Conservation (phyloP, 2,888 invertebrate genomes). For the Charanyca ferruginea region DNA sequence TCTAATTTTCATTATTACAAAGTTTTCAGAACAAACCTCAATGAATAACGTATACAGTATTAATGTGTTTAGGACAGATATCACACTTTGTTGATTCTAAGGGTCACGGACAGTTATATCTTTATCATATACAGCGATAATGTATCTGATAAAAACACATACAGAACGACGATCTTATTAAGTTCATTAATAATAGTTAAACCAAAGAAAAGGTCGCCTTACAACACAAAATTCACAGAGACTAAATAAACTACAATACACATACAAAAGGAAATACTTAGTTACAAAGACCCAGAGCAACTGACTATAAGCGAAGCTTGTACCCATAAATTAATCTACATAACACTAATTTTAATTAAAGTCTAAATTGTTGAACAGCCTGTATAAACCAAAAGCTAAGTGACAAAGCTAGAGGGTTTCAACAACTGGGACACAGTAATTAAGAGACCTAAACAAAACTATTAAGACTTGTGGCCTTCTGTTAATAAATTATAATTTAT, state of each 20-base stretch:
- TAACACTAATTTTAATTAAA: conserved; percentile 50
- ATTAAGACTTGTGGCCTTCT: conserved; percentile 60
- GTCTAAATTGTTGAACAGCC: conserved; percentile 34
- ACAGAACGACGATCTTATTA: neutral
- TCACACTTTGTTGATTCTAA: neutral
- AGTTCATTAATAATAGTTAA: neutral
- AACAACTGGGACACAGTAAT: conserved; percentile 64
- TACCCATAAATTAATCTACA: conserved; percentile 42
- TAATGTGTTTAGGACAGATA: conserved; percentile 6
- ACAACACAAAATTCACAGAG: neutral
- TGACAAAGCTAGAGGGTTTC: conserved; percentile 41
- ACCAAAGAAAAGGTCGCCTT: neutral
- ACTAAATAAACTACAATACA: neutral
- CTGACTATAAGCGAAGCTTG: conserved; percentile 15
- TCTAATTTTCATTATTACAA: neutral
- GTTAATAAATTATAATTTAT: conserved; percentile 54
- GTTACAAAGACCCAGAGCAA: neutral
- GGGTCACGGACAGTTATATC: conserved; percentile 3
- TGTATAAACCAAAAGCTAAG: conserved; percentile 51
- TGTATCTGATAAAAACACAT: conserved; percentile 18
- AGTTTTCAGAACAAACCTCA: conserved; percentile 10
- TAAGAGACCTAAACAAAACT: conserved; percentile 65
- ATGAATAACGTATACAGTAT: neutral
- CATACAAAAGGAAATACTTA: conserved; percentile 22
- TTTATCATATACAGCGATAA: conserved; percentile 8